Base-by-base conservation (phyloP, 2,113 vertebrate species). In the Hyla sarda region DNA sequence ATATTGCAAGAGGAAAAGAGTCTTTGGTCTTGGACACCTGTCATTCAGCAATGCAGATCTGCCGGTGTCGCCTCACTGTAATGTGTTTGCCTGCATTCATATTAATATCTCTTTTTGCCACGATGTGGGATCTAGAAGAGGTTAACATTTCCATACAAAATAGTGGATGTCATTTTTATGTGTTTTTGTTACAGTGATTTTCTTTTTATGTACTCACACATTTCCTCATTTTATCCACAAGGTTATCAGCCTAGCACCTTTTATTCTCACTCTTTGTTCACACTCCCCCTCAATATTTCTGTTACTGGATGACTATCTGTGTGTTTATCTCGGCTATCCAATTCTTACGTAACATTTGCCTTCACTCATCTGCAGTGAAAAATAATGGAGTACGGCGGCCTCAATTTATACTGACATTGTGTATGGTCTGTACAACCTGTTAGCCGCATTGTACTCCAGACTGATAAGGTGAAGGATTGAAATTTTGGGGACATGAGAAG, bases 271-370 rank as follows among this genome's bases (percentile, higher is more conserved):
- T 56, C 76, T 82, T 50, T 17, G 45, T 67, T 65, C 58, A 69
- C 60, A 82, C 79, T 82, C 41, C 60, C 41, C 37, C 79, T 48
- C 58, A 45, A 12, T 65, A 82, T 65, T 65, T 62, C 54, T 81
- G 79, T 47, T 45, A 48, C 12, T 81, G 32, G 58, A 65, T 81
- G 41, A 81, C 47, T 37, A 69, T 69, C 65, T 12, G 5, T 16
- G 28, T 34, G 65, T 30, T 2, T 19, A 10, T 34, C 65, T 8
- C 16, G 1, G 62, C 28, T 62, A 28, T 16, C 32, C 34, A 8
- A 34, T 30, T 21, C 30, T 69, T 72, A 72, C 13, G 11, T 60
- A 60, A 5, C 28, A 45, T 73, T 45, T 4, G 23, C 11, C 34
- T 73, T 45, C 71, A n/a, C 34, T 45, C 65, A 2, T 34, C 65